Evolutionary conservation across 1,140 invertebrate genomes (phyloP).

Genomic region (Drosophila setifemur): DNA sequence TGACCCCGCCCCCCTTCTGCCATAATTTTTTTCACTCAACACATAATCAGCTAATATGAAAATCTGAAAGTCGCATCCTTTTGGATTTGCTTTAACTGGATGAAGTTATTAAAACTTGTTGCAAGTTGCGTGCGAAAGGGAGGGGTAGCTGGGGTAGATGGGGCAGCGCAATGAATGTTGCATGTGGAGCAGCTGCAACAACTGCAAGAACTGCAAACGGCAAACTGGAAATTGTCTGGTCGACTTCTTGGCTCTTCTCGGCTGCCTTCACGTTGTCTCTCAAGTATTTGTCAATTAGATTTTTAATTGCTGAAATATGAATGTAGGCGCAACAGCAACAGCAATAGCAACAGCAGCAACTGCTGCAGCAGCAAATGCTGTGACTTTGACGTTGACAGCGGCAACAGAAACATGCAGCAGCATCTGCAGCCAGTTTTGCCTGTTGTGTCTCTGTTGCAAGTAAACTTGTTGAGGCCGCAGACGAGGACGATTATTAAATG

Average conservation of each 20-base stretch:
- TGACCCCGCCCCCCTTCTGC: slow-evolving; percentile 8
- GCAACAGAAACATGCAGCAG: slow-evolving; percentile 40
- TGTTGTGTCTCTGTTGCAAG: slow-evolving; percentile 59
- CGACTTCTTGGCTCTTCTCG: slow-evolving; percentile 1
- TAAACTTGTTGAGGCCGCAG: slow-evolving; percentile 64
- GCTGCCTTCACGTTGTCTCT: slow-evolving; percentile 73
- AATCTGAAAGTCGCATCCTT: neutral
- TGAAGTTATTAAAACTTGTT: slow-evolving; percentile 71
- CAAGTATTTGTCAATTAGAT: slow-evolving; percentile 81
- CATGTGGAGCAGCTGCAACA: slow-evolving; percentile 56
- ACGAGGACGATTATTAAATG: slow-evolving; percentile 70
- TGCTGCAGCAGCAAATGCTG: slow-evolving; percentile 32
- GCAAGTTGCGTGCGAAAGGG: neutral
- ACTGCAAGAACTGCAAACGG: slow-evolving; percentile 44
- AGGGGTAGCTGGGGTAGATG: slow-evolving; percentile 12
- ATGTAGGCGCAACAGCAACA: slow-evolving; percentile 64
- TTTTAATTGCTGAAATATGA: slow-evolving; percentile 81
- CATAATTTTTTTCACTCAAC: slow-evolving; percentile 3
- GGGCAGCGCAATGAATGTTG: slow-evolving; percentile 46
- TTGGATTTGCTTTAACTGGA: slow-evolving; percentile 35
- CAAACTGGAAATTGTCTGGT: slow-evolving; percentile 35
- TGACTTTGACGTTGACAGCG: slow-evolving; percentile 47
- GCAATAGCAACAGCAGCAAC: slow-evolving; percentile 14
- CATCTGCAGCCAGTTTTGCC: slow-evolving; percentile 52
- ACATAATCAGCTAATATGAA: slow-evolving; percentile 3